phyloP scores from a whole-genome alignment of 2,113 vertebrate species.

The Hystrix cristata region DNA sequence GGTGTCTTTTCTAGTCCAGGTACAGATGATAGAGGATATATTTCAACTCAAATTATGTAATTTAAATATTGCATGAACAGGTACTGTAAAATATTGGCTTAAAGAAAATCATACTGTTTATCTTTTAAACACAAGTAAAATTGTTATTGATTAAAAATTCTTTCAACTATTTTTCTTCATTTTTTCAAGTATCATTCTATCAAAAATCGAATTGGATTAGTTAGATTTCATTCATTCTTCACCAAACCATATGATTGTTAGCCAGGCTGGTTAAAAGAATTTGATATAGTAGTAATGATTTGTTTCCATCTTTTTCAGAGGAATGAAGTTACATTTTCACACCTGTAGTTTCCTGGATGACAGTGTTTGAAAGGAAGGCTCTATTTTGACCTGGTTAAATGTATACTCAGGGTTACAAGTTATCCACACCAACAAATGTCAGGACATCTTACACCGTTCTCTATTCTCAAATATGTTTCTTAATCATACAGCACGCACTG shows the following conservation, averaged over 20 bases:
- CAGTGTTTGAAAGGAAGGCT: neutral
- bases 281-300: neutral
- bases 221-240: neutral
- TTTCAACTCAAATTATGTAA: neutral
- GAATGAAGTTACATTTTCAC: neutral
- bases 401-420: neutral
- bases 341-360: neutral
- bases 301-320: neutral
- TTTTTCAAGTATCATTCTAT: constrained; percentile 12
- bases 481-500: neutral
- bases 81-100: neutral
- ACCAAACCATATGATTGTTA: neutral
- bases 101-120: constrained; percentile 10
- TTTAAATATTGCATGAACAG: constrained; percentile 16
- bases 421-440: neutral
- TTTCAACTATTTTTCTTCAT: constrained; percentile 20
- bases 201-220: neutral
- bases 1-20: neutral
- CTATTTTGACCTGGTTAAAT: neutral
- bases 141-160: neutral
- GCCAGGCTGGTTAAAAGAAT: neutral
- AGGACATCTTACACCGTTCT: neutral
- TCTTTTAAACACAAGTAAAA: constrained; percentile 39
- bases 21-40: neutral
- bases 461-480: neutral